Percentiles rank a stretch among this genome's conserved stretches.
Evolutionary conservation across 2,888 invertebrate species (phyloP).

Genomic region (Xanthia togata): DNA sequence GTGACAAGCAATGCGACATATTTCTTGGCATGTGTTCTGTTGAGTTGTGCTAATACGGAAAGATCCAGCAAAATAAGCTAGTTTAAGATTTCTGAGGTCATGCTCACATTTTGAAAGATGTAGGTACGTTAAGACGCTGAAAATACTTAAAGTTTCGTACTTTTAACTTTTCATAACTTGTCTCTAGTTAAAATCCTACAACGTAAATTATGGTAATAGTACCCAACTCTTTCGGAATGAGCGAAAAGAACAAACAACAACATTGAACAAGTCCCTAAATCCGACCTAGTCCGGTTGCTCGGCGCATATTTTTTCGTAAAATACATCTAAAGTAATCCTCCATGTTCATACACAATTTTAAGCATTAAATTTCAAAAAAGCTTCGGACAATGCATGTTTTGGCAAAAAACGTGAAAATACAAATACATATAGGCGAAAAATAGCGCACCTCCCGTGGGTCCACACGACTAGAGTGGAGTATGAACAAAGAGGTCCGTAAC

Average conservation of each 20-base stretch:
- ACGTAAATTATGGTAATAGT: conserved; percentile 2
- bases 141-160: not conserved
- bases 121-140: not conserved
- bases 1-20: conserved; percentile 33
- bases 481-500: conserved; percentile 70
- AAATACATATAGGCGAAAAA: conserved; percentile 30
- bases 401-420: conserved; percentile 22
- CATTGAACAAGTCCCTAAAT: conserved; percentile 29
- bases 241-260: conserved; percentile 20
- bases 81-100: conserved; percentile 15
- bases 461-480: conserved; percentile 32
- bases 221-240: conserved; percentile 41
- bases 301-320: conserved; percentile 33
- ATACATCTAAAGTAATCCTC: conserved; percentile 42
- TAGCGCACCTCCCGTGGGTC: conserved; percentile 64
- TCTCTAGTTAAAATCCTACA: not conserved
- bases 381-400: conserved; percentile 35
- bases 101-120: not conserved
- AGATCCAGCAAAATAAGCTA: conserved; percentile 20
- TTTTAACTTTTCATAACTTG: not conserved
- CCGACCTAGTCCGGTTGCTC: conserved; percentile 28
- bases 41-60: conserved; percentile 37
- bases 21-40: conserved; percentile 57
- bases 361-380: conserved; percentile 33
- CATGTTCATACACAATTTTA: conserved; percentile 37